A percentile compares a stretch with the other conserved stretches of the same genome.
Evolutionary conservation across 2,888 invertebrate species (phyloP).

Genomic region (Drosophila prostipennis): DNA sequence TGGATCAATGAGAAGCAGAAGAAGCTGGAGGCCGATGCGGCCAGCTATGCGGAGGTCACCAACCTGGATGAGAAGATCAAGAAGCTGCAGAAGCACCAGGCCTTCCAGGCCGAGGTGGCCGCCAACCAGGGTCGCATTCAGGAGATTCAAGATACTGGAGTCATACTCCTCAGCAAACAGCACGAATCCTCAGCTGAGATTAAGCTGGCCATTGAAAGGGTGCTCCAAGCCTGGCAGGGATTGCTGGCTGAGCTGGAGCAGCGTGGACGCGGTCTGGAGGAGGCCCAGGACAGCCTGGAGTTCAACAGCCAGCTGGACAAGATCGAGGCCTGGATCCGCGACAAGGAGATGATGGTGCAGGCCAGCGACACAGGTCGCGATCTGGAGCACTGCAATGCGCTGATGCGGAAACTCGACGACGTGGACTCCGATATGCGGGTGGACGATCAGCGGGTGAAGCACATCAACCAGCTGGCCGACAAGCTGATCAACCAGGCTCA

Average conservation of each 20-base stretch:
- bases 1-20: constrained; percentile 97
- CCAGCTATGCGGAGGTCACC: constrained; percentile 87
- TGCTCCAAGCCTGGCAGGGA: constrained; percentile 90
- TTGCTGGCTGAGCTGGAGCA: constrained; percentile 89
- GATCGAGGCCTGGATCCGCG: constrained; percentile 98
- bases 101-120: constrained; percentile 95
- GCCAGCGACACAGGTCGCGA: constrained; percentile 97
- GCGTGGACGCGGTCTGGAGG: constrained; percentile 93
- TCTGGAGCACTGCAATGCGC: constrained; percentile 97
- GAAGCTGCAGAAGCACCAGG: constrained; percentile 96
- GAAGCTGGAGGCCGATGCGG: constrained; percentile 92
- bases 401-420: constrained; percentile 96
- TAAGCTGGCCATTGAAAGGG: constrained; percentile 88
- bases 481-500: constrained; percentile 94
- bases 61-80: constrained; percentile 97
- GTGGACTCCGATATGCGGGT: constrained; percentile 97
- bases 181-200: constrained; percentile 90
- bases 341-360: constrained; percentile 97
- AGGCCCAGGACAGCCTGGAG: constrained; percentile 98
- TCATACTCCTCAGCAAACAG: constrained; percentile 88
- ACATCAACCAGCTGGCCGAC: constrained; percentile 94
- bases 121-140: constrained; percentile 94
- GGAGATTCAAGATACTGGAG: constrained; percentile 90
- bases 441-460: constrained; percentile 94
- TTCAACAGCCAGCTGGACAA: constrained; percentile 98